Base-by-base conservation (phyloP, 1,140 invertebrate species). In the Neomicropteryx cornuta region DNA sequence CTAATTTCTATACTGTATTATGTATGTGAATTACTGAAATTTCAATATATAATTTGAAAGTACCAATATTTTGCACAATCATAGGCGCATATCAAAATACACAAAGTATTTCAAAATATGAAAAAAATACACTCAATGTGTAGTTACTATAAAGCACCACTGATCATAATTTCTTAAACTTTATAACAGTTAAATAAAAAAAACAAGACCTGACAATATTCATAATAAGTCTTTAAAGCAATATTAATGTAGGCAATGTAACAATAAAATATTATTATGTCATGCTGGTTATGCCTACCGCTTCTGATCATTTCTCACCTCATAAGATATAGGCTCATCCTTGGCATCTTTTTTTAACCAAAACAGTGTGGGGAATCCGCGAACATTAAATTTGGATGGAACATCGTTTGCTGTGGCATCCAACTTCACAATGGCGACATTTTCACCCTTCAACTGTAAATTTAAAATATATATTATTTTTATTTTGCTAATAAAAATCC, bases 331-430 rank as follows among this genome's bases (percentile, higher is more conserved):
- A 17, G 96, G 93, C 46, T 67, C 78, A 49, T 76, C 62, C 55
- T 90, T 91, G 14, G 66, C 63, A 52, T 88, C 76, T 56, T 91
- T 96, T 3, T 94, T 84, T 35, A 83, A 74, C 91, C 92, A 99
- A 71, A 76, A 99, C 20, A 99, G 73, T 2, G 97, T 99, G 22
- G 97, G 97, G 79, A 97, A 99, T 16, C 96, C 96, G 47, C 78
- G 75, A 11, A 99, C 96, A 52, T 97, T 87, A 64, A 81, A 99
- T 40, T 70, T 60, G n/a, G 79, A 62, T 41, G 93, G 91, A 43
- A 97, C 94, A 72, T 99, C 96, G 66, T 99, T 99, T 30, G 90
- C 91, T 1, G 95, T 97, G 18, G 96, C 95, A 64, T 99, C 96
- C 68, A 99, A 89, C 60, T 99, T 99, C 0, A 96, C 87, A 57